Base-by-base conservation (phyloP, 2,797 vertebrate species). In the Tamandua tetradactyla region DNA sequence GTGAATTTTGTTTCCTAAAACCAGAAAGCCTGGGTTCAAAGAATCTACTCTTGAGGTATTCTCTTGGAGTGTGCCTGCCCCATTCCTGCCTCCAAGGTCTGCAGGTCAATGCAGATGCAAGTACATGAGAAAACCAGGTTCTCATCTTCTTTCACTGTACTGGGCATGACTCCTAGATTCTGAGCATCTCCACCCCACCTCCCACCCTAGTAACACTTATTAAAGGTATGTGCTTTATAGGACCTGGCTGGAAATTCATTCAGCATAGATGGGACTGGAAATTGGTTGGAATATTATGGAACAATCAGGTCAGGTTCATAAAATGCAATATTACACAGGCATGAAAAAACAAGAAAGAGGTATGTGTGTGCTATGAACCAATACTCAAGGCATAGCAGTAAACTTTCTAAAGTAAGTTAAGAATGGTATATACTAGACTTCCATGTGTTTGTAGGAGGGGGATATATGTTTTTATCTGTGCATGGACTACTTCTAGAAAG, bases 1-100 rank as follows among this genome's bases (percentile, higher is more conserved):
- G 59, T 11, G 27, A 79, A 37, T 44, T 79, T 81, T 66, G 27
- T 87, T 94, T 87, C 74, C 61, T 94, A 79, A 62, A 35, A 75
- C 12, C 40, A 78, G 30, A 64, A 0, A 83, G 83, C 32, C 61
- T 52, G 4, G 61, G 47, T 84, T 62, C 13, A n/a, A 49, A 94
- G 37, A 7, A 40, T 40, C 61, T 42, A 35, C 35, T 71, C n/a
- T 83, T 64, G 25, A 57, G 61, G 71, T 9, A 17, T 69, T 82
- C n/a, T 64, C 87, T 82, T 44, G 44, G 30, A 35, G 22, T 76
- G 40, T 30, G 3, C 55, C n/a, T 81, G 27, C 13, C 75, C 55
- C 55, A 74, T 68, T 89, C 68, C 87, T 22, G 7, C 22, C 15
- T 62, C 14, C 0, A 69, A 15, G 30, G 22, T 64, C 44, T 23